Percentiles rank a stretch among this genome's conserved stretches.
phyloP scores from a whole-genome alignment of 37 sponge, comb jelly and placozoan genomes.

The Ephydatia muelleri region DNA sequence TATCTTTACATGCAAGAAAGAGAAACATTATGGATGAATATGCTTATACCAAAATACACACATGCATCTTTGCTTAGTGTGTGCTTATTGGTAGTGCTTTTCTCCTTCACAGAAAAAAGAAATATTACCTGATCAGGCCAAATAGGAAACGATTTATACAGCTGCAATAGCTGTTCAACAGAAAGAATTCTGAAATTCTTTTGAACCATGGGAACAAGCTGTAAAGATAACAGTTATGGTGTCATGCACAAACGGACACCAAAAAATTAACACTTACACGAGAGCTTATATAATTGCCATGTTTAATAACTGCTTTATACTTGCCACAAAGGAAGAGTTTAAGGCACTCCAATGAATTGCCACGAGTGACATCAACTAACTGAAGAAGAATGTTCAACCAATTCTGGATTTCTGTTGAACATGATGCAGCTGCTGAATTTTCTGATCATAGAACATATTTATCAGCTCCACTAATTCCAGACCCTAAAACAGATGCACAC shows the following conservation, averaged over 20 bases:
- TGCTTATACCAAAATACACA: no score
- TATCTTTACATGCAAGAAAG: no score
- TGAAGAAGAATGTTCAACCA: slow-evolving; percentile 45
- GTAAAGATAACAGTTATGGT: not conserved
- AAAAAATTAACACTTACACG: not conserved
- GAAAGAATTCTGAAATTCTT: not conserved
- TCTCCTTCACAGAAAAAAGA: no score
- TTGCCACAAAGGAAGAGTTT: slow-evolving; percentile 3
- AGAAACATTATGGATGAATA: no score
- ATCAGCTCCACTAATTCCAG: not conserved
- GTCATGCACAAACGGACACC: no score
- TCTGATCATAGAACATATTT: not conserved
- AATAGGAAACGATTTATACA: not conserved
- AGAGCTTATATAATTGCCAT: not conserved
- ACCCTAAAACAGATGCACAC: not conserved
- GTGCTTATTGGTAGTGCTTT: no score
- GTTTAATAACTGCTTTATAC: slow-evolving; percentile 1
- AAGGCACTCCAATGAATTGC: not conserved
- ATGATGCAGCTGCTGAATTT: not conserved
- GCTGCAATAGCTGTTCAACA: not conserved
- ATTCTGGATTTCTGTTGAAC: not conserved
- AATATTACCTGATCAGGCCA: not conserved
- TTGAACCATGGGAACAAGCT: not conserved
- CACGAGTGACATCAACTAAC: slow-evolving; percentile 36
- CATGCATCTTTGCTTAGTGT: slow-evolving; percentile 2